Percentiles rank a stretch among this genome's conserved stretches.
These are phyloP conservation scores for Drosophila kikkawai DNA, from an alignment of 1,140 invertebrate genomes.

Conservation along the genomic window DNA sequence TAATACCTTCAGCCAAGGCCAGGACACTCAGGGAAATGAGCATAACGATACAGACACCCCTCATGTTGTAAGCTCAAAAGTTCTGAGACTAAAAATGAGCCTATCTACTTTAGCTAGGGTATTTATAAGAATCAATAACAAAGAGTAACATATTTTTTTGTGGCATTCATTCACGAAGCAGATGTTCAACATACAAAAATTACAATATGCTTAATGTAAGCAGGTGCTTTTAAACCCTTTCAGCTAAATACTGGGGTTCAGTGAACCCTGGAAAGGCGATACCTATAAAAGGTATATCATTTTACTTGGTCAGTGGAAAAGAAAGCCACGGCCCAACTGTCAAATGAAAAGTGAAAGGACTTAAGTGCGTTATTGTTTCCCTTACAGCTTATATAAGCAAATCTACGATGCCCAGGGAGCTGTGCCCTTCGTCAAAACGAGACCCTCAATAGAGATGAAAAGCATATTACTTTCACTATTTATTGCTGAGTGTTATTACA, in stretches of 20 bases:
- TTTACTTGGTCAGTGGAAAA: constrained; percentile 36
- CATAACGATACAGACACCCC: constrained; percentile 9
- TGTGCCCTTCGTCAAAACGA: constrained; percentile 53
- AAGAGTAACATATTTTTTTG: not conserved
- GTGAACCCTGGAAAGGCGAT: constrained; percentile 45
- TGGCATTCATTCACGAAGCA: not conserved
- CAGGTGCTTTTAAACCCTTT: constrained; percentile 25
- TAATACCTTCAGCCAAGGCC: not conserved
- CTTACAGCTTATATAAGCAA: constrained; percentile 49
- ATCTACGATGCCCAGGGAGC: constrained; percentile 20
- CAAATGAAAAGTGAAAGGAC: constrained; percentile 72
- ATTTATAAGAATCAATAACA: constrained; percentile 28
- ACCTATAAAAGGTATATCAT: constrained; percentile 38
- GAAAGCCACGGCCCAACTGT: constrained; percentile 51
- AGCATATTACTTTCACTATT: constrained; percentile 38
- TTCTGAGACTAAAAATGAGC: constrained; percentile 3
- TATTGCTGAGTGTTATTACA: constrained; percentile 21
- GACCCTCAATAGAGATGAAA: constrained; percentile 49
- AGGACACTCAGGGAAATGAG: constrained; percentile 21
- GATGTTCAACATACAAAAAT: constrained; percentile 14
- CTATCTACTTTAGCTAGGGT: not conserved
- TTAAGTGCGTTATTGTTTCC: constrained; percentile 65
- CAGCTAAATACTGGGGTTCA: constrained; percentile 1
- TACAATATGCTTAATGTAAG: not conserved
- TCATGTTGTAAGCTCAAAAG: constrained; percentile 20